Percentiles rank a stretch among this genome's conserved stretches.
These are phyloP conservation scores for Hoplodrina blanda DNA, from an alignment of 2,888 invertebrate genomes.

Conservation along the genomic window DNA sequence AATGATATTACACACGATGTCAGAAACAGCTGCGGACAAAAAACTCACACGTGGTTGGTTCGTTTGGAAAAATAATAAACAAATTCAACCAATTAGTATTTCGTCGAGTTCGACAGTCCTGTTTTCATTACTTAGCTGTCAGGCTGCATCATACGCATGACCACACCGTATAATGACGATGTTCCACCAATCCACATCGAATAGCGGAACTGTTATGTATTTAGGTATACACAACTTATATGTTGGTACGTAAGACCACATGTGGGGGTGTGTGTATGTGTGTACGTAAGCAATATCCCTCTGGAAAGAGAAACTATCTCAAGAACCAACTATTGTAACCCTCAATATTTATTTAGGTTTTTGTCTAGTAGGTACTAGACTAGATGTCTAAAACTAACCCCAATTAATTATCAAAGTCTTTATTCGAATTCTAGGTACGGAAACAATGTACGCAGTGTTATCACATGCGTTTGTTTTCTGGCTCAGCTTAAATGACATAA, in stretches of 20 bases:
- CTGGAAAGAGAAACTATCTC: too few relatives aligned
- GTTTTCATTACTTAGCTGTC: constrained; percentile 66
- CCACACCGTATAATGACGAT: constrained; percentile 63
- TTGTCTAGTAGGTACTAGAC: too few relatives aligned
- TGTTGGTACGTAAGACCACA: background rate
- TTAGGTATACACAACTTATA: constrained; percentile 8
- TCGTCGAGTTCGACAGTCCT: constrained; percentile 37
- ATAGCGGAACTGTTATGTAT: background rate
- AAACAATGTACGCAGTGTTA: too few relatives aligned
- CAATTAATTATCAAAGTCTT: too few relatives aligned
- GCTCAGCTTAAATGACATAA: too few relatives aligned
- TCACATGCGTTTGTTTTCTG: too few relatives aligned
- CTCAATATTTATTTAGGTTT: too few relatives aligned
- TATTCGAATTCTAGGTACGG: too few relatives aligned
- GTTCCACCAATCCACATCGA: constrained; percentile 37
- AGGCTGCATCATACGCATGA: constrained; percentile 66
- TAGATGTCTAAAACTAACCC: too few relatives aligned
- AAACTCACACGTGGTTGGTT: background rate
- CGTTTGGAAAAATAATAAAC: constrained; percentile 18
- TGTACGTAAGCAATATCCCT: too few relatives aligned
- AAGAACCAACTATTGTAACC: too few relatives aligned
- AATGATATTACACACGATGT: background rate
- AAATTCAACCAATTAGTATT: constrained; percentile 34
- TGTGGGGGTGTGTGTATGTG: background rate
- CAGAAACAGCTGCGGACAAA: background rate